Evolutionary conservation across 2,113 vertebrate genomes (phyloP).

Genomic region (Arenaria interpres): DNA sequence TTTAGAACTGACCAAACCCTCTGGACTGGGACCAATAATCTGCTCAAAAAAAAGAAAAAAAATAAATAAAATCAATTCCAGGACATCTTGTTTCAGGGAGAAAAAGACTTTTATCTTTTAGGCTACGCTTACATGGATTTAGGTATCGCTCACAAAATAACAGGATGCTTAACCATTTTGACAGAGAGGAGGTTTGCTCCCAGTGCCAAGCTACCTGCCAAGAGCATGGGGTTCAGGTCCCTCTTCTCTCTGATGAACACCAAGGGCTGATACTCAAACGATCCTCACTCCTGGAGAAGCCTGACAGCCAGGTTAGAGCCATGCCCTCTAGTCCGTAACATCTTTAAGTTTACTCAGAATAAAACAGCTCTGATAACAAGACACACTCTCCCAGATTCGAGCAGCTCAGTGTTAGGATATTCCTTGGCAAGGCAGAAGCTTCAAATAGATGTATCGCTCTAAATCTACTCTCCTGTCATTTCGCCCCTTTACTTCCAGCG

Average conservation of each 20-base stretch:
- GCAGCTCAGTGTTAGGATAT: neutral
- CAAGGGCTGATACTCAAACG: neutral
- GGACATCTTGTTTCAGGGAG: neutral
- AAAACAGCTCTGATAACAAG: neutral
- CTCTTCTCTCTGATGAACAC: neutral
- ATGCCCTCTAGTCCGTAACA: neutral
- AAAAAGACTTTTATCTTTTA: neutral
- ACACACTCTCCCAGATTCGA: neutral
- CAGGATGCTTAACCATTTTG: neutral
- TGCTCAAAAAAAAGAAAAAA: neutral
- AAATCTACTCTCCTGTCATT: neutral
- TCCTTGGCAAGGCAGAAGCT: neutral
- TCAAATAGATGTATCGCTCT: neutral
- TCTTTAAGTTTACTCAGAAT: neutral
- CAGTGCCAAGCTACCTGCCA: accelerated
- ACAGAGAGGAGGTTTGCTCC: neutral
- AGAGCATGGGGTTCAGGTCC: neutral
- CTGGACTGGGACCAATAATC: neutral
- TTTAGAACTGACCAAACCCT: neutral
- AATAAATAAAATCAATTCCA: neutral
- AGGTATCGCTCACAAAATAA: neutral
- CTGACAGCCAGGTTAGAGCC: neutral
- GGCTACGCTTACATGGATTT: neutral
- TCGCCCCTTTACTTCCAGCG: neutral
- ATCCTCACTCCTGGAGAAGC: neutral